Percentiles rank a stretch among this genome's conserved stretches.
Evolutionary conservation across 2,797 vertebrate species (phyloP).

Genomic region (Brotula barbata): DNA sequence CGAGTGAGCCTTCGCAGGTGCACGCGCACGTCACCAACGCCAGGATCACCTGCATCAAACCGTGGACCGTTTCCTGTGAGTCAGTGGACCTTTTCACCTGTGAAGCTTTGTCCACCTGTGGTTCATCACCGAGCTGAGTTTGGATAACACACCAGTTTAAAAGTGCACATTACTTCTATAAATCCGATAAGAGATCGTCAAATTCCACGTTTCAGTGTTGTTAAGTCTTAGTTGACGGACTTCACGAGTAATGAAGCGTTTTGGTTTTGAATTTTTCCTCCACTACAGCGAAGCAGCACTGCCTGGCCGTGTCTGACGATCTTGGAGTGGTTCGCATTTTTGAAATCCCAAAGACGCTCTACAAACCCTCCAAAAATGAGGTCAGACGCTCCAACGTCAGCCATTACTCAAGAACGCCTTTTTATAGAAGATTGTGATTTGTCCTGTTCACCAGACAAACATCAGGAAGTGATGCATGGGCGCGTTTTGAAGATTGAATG

Average conservation of each 20-base stretch:
- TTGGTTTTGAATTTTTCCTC: constrained; percentile 26
- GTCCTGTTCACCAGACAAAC: not conserved
- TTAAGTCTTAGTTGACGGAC: too few species aligned
- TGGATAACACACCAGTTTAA: too few species aligned
- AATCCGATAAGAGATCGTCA: too few species aligned
- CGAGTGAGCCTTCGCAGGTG: constrained; percentile 76
- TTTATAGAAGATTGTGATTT: not conserved
- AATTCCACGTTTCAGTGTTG: too few species aligned
- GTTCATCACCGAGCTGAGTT: too few species aligned
- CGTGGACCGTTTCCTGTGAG: constrained; percentile 82
- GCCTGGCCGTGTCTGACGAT: constrained; percentile 86
- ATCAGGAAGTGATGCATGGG: too few species aligned
- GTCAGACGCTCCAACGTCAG: constrained; percentile 67
- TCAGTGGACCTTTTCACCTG: constrained; percentile 28
- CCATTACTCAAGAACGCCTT: not conserved
- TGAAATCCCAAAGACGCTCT: constrained; percentile 84
- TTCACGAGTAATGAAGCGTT: too few species aligned
- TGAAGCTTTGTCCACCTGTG: too few species aligned
- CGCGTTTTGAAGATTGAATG: too few species aligned
- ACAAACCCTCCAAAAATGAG: constrained; percentile 79
- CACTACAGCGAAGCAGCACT: constrained; percentile 84
- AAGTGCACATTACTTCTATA: too few species aligned
- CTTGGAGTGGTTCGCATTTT: constrained; percentile 85
- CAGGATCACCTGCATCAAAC: constrained; percentile 83
- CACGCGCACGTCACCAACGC: constrained; percentile 73